These are phyloP conservation scores for Gavia stellata DNA, from an alignment of 2,113 vertebrate species.

Conservation along the genomic window DNA sequence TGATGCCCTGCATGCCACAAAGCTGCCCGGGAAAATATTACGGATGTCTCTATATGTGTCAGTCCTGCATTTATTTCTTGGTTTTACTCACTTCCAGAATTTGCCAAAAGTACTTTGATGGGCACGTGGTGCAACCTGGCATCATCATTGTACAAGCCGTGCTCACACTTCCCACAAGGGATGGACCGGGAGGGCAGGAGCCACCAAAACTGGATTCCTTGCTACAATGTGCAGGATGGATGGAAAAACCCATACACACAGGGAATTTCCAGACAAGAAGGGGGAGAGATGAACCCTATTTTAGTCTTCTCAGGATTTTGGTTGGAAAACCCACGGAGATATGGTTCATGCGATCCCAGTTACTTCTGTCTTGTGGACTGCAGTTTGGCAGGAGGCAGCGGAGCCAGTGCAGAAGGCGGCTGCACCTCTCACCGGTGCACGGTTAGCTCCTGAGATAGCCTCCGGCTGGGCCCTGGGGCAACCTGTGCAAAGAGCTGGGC, in stretches of 20 bases:
- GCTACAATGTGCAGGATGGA: fast-evolving
- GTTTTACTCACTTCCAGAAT: not conserved
- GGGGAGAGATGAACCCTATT: not conserved
- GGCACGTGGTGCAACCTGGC: not conserved
- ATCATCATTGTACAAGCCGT: not conserved
- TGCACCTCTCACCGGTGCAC: fast-evolving
- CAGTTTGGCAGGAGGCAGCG: not conserved
- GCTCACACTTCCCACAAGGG: not conserved
- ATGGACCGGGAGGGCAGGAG: not conserved
- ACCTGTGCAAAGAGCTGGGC: not conserved
- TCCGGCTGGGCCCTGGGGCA: not conserved
- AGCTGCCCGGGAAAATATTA: slow-evolving; percentile 38
- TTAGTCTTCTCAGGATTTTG: not conserved
- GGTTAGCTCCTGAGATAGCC: not conserved
- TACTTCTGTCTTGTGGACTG: not conserved
- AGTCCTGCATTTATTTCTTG: not conserved
- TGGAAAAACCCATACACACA: not conserved
- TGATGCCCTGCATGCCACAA: not conserved
- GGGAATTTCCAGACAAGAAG: not conserved
- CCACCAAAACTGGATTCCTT: not conserved
- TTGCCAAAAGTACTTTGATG: not conserved
- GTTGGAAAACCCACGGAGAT: not conserved
- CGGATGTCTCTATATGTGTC: not conserved
- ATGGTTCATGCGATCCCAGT: fast-evolving
- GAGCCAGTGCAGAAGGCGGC: not conserved